Evolutionary conservation across 2,888 invertebrate species (phyloP).

Genomic region (Marronus borbonicus): DNA sequence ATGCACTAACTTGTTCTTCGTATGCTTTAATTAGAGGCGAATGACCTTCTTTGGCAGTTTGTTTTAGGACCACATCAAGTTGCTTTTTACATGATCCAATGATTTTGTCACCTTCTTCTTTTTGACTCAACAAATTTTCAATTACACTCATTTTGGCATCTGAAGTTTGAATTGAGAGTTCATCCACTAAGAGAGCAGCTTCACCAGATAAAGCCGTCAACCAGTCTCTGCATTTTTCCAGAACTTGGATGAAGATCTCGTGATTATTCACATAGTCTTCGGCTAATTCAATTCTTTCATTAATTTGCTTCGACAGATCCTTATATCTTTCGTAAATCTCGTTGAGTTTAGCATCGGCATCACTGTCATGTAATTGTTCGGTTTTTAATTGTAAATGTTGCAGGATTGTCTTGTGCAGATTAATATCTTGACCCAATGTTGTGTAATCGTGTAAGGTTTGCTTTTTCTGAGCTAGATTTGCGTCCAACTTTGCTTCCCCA

Average conservation of each 20-base stretch:
- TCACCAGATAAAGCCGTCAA: constrained; percentile 85
- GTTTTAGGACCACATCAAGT: constrained; percentile 80
- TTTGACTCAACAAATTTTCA: constrained; percentile 83
- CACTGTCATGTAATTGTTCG: constrained; percentile 84
- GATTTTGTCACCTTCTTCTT: constrained; percentile 81
- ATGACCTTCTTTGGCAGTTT: constrained; percentile 86
- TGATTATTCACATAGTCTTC: constrained; percentile 86
- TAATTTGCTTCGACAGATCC: constrained; percentile 78
- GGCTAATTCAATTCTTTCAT: constrained; percentile 77
- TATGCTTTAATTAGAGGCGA: constrained; percentile 81
- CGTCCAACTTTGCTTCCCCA: constrained; percentile 80
- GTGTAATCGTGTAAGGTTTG: constrained; percentile 86
- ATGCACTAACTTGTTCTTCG: constrained; percentile 81
- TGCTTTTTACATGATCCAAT: constrained; percentile 81
- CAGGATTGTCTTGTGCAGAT: constrained; percentile 87
- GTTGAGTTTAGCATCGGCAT: constrained; percentile 82
- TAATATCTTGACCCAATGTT: constrained; percentile 87
- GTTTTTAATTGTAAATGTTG: constrained; percentile 89
- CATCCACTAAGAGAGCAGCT: constrained; percentile 84
- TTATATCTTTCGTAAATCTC: constrained; percentile 83
- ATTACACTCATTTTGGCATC: constrained; percentile 83
- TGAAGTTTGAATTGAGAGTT: constrained; percentile 84
- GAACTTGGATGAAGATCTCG: constrained; percentile 85
- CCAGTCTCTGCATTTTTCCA: constrained; percentile 89
- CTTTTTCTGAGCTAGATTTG: constrained; percentile 91